phyloP scores from a whole-genome alignment of 2,888 invertebrate species.

The Sphinx pinastri region DNA sequence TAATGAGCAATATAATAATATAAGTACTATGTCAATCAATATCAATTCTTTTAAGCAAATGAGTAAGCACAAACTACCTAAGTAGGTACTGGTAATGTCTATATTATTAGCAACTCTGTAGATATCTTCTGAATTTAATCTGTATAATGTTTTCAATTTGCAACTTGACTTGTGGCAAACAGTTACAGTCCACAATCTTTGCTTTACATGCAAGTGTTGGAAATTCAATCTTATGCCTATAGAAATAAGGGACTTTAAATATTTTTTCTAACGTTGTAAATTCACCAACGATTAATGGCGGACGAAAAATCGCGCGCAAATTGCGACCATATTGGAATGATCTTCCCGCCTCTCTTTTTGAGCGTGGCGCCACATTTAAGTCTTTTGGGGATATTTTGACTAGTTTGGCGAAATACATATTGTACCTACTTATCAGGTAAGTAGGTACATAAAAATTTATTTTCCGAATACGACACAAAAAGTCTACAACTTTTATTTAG shows the following conservation, averaged over 20 bases:
- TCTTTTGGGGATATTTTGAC: conserved; percentile 1
- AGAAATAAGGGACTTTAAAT: not conserved
- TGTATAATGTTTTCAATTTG: conserved; percentile 74
- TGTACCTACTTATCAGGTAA: too few relatives aligned
- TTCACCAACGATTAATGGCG: conserved; percentile 64
- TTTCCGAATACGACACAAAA: too few relatives aligned
- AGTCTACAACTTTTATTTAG: not conserved
- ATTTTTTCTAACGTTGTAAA: conserved; percentile 16
- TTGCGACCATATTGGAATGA: conserved; percentile 66
- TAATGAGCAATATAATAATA: too few relatives aligned
- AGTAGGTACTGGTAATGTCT: too few relatives aligned
- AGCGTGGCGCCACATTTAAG: conserved; percentile 10
- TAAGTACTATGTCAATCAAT: too few relatives aligned
- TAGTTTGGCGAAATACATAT: not conserved
- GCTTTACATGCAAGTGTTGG: conserved; percentile 27
- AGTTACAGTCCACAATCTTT: conserved; percentile 47
- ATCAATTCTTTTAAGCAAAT: too few relatives aligned
- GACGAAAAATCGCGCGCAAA: conserved; percentile 61
- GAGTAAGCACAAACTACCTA: too few relatives aligned
- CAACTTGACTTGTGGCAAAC: conserved; percentile 69
- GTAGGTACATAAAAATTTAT: not conserved
- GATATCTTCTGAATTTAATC: conserved; percentile 62
- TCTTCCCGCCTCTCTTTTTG: conserved; percentile 50
- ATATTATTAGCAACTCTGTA: conserved; percentile 46
- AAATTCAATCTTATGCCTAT: conserved; percentile 39